phyloP scores from a whole-genome alignment of 1,140 invertebrate species.

The Neodiprion lecontei region DNA sequence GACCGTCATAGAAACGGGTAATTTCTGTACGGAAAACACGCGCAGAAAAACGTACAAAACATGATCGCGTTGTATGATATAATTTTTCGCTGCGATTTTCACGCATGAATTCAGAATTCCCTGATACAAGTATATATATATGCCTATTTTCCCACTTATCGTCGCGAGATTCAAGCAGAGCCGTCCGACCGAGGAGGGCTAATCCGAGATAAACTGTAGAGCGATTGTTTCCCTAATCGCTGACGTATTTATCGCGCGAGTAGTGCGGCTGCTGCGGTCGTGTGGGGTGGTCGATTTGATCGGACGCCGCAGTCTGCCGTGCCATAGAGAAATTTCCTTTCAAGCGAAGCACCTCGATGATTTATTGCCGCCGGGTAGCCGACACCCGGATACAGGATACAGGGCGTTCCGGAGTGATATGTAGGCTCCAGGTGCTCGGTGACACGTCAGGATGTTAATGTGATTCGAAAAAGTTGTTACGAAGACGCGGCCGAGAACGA shows the following conservation, averaged over 20 bases:
- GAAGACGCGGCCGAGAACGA: neutral
- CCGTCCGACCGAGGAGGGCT: neutral
- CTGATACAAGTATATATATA: neutral
- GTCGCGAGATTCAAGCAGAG: neutral
- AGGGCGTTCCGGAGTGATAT: neutral
- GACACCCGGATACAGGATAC: neutral
- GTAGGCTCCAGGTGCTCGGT: neutral
- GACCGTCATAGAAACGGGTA: too few species aligned
- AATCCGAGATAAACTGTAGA: conserved; percentile 1
- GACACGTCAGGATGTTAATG: conserved; percentile 4
- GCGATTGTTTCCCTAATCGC: neutral
- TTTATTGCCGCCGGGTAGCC: conserved; percentile 3
- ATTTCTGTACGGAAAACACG: too few species aligned
- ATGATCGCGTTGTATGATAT: too few species aligned
- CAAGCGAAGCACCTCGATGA: neutral
- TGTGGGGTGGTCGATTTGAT: neutral
- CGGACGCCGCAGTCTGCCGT: too few species aligned
- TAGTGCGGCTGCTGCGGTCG: neutral
- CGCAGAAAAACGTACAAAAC: too few species aligned
- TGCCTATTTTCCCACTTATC: neutral
- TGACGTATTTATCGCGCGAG: conserved; percentile 1
- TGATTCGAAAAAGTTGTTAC: neutral
- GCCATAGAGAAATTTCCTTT: neutral
- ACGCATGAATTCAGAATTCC: neutral
- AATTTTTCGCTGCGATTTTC: too few species aligned